Evolutionary conservation across 2,888 invertebrate genomes (phyloP).

Genomic region (Standfussiana lucernea): DNA sequence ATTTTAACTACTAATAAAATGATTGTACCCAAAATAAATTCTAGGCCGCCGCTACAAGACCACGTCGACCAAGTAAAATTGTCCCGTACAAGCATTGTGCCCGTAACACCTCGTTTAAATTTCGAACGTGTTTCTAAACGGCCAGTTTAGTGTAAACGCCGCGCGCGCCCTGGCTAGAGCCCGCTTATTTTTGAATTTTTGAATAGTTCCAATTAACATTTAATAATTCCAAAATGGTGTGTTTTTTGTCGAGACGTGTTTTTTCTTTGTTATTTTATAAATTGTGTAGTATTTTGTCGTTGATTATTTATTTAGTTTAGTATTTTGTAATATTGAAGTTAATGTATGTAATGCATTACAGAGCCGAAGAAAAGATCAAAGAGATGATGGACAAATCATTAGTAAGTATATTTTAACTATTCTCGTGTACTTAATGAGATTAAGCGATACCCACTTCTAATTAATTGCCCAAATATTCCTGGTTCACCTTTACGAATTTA

Average conservation of each 20-base stretch:
- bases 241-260: constrained; percentile 56
- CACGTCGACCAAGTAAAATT: constrained; percentile 62
- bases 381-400: constrained; percentile 88
- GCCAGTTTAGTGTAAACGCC: constrained; percentile 80
- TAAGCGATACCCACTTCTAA: neutral
- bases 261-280: neutral
- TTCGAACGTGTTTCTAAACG: constrained; percentile 76
- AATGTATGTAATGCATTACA: constrained; percentile 71
- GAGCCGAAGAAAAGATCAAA: constrained; percentile 77
- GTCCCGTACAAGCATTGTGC: constrained; percentile 59
- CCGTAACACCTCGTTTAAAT: constrained; percentile 76
- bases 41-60: constrained; percentile 69
- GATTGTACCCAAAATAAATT: constrained; percentile 46
- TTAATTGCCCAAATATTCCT: neutral
- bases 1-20: constrained; percentile 2
- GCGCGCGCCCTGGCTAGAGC: constrained; percentile 78
- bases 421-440: neutral
- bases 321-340: constrained; percentile 39
- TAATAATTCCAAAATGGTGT: constrained; percentile 80
- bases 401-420: constrained; percentile 79
- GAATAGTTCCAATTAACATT: constrained; percentile 59
- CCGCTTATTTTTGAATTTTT: constrained; percentile 64
- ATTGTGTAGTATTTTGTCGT: constrained; percentile 18
- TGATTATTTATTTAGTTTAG: constrained; percentile 20
- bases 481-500: neutral